These are phyloP conservation scores for Crocallis elinguaria DNA, from an alignment of 2,888 invertebrate species.

Conservation along the genomic window DNA sequence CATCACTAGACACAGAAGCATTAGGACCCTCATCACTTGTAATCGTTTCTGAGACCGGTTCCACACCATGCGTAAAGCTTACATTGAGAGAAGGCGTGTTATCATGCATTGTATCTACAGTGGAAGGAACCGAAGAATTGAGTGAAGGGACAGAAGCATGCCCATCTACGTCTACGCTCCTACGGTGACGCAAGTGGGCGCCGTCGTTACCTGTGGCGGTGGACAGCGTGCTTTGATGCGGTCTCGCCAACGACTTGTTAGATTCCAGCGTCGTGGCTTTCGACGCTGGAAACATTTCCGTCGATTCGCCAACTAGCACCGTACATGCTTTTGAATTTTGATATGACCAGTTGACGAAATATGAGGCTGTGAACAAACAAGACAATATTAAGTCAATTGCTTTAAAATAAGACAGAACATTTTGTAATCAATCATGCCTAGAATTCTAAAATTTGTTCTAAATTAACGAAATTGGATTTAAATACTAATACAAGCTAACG, in stretches of 20 bases:
- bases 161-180: constrained; percentile 87
- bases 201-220: constrained; percentile 81
- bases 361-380: constrained; percentile 86
- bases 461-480: constrained; percentile 19
- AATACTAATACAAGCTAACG: constrained; percentile 26
- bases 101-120: constrained; percentile 80
- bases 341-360: constrained; percentile 93
- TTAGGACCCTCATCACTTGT: constrained; percentile 51
- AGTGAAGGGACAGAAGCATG: constrained; percentile 79
- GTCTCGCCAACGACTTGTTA: constrained; percentile 89
- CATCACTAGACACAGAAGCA: constrained; percentile 64
- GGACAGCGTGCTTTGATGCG: constrained; percentile 85
- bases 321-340: constrained; percentile 93
- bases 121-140: constrained; percentile 72
- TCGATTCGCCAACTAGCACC: constrained; percentile 92
- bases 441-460: constrained; percentile 26
- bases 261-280: constrained; percentile 89
- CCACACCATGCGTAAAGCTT: constrained; percentile 81
- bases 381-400: background rate
- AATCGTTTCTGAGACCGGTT: constrained; percentile 45
- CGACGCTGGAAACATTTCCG: constrained; percentile 87
- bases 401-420: background rate
- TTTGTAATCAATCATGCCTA: constrained; percentile 12
- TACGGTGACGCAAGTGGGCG: constrained; percentile 87
- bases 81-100: constrained; percentile 70